phyloP scores from a whole-genome alignment of 1,140 invertebrate genomes.

The Doryteuthis pealeii region DNA sequence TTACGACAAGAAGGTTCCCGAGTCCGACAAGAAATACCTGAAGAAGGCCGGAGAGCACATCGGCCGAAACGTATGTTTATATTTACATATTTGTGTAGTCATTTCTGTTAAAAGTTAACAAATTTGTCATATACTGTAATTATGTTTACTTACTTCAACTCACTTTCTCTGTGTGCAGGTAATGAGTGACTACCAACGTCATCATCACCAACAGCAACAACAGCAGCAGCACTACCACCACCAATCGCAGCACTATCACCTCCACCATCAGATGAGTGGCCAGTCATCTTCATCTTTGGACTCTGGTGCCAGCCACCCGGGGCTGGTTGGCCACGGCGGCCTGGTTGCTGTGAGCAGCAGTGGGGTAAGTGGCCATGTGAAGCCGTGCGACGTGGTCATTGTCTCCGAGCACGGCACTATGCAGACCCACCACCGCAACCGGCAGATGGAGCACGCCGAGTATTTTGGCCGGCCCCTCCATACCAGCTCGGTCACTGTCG shows the following conservation, averaged over 20 bases:
- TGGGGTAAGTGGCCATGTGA: not conserved
- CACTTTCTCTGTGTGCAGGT: not conserved
- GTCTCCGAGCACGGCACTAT: not conserved
- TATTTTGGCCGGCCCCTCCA: not conserved
- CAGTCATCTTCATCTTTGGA: not conserved
- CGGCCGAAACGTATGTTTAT: too few species aligned
- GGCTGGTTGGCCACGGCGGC: not conserved
- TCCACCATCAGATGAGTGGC: not conserved
- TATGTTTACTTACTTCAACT: too few species aligned
- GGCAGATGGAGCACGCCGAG: not conserved
- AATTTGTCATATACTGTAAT: too few species aligned
- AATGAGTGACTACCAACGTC: slow-evolving; percentile 3
- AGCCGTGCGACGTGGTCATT: not conserved
- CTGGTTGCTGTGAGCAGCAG: not conserved
- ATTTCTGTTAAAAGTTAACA: too few species aligned
- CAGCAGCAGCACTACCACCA: not conserved
- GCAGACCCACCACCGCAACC: slow-evolving; percentile 2
- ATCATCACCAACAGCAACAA: not conserved
- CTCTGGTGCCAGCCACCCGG: not conserved
- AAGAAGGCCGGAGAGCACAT: too few species aligned
- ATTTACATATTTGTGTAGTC: too few species aligned
- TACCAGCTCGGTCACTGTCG: not conserved
- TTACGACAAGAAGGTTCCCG: too few species aligned
- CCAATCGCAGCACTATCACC: not conserved
- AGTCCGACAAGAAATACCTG: too few species aligned